Conservation (phyloP, 2,797 vertebrate species). For the Oceanodroma leucorhoa region DNA sequence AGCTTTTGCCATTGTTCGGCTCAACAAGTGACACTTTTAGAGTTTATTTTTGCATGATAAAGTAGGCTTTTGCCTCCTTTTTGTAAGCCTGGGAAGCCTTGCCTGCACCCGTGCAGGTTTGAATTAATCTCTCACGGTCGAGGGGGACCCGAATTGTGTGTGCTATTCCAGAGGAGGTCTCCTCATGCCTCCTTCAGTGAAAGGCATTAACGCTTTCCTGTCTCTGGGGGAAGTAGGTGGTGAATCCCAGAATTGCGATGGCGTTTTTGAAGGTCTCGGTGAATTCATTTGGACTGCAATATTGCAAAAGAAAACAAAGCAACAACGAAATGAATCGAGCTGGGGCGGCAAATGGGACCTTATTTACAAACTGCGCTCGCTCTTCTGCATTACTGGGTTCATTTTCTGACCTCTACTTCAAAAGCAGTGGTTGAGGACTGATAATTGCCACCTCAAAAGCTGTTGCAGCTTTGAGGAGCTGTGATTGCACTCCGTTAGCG, state of each 20-base stretch:
- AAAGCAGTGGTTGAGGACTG: neutral
- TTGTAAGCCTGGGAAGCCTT: neutral
- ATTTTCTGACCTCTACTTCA: neutral
- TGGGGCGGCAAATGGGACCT: neutral
- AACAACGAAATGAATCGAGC: neutral
- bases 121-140: neutral
- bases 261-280: neutral
- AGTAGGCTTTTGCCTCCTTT: neutral
- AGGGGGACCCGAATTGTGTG: neutral
- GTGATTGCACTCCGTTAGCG: neutral
- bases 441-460: neutral
- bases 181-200: neutral
- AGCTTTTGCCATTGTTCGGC: neutral
- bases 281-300: neutral
- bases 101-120: neutral
- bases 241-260: neutral
- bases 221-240: neutral
- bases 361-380: accelerated
- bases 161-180: neutral
- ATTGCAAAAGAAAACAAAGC: neutral
- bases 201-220: neutral
- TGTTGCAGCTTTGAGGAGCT: neutral
- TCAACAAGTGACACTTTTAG: neutral
- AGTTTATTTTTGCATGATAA: neutral
- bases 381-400: neutral